These are phyloP conservation scores for Chamaea fasciata DNA, from an alignment of 2,113 vertebrate genomes.

Conservation along the genomic window DNA sequence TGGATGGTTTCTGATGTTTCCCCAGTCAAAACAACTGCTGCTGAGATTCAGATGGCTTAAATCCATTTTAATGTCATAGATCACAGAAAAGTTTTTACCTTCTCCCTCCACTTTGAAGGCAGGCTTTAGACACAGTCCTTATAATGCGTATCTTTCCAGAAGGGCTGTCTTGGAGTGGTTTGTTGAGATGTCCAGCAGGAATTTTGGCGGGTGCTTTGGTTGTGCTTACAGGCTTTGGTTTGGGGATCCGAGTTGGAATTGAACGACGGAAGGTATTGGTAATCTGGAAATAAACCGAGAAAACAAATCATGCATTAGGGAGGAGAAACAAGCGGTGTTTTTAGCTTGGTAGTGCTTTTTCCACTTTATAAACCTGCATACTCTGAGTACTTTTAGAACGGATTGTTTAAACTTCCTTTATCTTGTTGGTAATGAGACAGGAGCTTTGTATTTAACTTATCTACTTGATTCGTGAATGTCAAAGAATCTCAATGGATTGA, in stretches of 20 bases:
- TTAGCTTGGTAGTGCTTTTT: not conserved
- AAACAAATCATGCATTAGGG: not conserved
- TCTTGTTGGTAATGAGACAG: not conserved
- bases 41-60: not conserved
- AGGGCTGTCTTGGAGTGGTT: slow-evolving; percentile 44
- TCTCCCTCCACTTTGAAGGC: slow-evolving; percentile 66
- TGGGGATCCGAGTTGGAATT: slow-evolving; percentile 84
- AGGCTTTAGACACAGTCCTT: slow-evolving; percentile 63
- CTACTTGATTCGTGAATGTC: not conserved
- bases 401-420: not conserved
- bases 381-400: not conserved
- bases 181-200: slow-evolving; percentile 19
- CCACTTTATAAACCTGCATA: not conserved
- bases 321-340: not conserved
- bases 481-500: not conserved
- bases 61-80: not conserved
- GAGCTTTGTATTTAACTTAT: not conserved
- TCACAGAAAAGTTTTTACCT: slow-evolving; percentile 55
- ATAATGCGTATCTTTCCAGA: slow-evolving; percentile 56
- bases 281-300: slow-evolving; percentile 74
- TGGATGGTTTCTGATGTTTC: not conserved
- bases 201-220: slow-evolving; percentile 67
- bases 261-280: slow-evolving; percentile 76
- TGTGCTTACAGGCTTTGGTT: slow-evolving; percentile 76
- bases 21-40: not conserved